Conservation (phyloP, 2,888 invertebrate species). For the Drosophila merina region DNA sequence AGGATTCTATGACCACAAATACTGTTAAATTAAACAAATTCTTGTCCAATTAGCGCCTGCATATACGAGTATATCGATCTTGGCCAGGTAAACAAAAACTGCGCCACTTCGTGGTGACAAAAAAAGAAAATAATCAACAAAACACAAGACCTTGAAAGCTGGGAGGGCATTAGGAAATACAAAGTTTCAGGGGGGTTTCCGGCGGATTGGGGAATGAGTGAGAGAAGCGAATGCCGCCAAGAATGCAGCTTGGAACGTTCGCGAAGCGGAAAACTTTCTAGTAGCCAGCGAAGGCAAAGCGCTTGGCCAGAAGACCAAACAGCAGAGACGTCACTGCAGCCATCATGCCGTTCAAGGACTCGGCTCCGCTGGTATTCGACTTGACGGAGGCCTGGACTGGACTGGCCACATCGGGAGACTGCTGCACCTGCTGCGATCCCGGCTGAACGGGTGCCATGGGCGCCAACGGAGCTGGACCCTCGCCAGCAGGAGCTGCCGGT, state of each 20-base stretch:
- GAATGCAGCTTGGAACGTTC: conserved; percentile 20
- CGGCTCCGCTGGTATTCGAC: conserved; percentile 40
- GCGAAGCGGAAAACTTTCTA: conserved; percentile 6
- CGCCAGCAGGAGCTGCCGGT: conserved; percentile 63
- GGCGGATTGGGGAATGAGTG: background rate
- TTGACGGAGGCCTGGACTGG: conserved; percentile 72
- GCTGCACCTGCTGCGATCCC: conserved; percentile 62
- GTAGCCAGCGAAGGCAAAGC: conserved; percentile 8
- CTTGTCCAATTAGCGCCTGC: conserved; percentile 33
- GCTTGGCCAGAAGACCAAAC: conserved; percentile 15
- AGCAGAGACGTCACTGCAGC: background rate
- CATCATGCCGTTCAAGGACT: background rate
- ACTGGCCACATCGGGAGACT: conserved; percentile 54
- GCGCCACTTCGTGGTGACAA: background rate
- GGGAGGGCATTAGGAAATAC: background rate
- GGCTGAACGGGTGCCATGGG: conserved; percentile 68
- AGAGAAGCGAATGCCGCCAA: conserved; percentile 1
- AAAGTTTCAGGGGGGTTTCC: background rate
- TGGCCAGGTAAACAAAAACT: conserved; percentile 11
- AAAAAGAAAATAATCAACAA: conserved; percentile 14
- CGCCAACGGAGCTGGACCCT: conserved; percentile 61
- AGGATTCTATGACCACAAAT: background rate
- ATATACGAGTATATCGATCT: conserved; percentile 29
- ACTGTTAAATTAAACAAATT: conserved; percentile 29
- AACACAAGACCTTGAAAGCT: conserved; percentile 1